phyloP scores from a whole-genome alignment of 2,113 vertebrate species.

The Vidua chalybeata region DNA sequence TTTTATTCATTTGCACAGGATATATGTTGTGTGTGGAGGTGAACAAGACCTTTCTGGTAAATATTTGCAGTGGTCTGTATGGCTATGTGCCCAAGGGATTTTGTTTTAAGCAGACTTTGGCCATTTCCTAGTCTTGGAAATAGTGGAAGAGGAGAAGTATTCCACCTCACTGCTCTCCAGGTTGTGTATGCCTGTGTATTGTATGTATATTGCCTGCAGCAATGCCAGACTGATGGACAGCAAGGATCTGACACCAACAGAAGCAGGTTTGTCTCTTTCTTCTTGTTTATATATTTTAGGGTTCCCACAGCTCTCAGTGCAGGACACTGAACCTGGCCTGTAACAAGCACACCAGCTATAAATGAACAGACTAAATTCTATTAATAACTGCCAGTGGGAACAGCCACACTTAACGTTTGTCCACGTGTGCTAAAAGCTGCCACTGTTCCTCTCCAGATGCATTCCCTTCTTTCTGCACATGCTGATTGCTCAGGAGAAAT shows the following conservation, averaged over 20 bases:
- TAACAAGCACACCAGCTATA: not conserved
- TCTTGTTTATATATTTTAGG: not conserved
- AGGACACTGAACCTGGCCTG: not conserved
- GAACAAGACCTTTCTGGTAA: not conserved
- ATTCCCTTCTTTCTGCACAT: not conserved
- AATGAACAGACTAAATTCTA: not conserved
- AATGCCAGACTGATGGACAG: not conserved
- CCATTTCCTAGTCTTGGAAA: not conserved
- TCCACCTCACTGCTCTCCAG: fast-evolving
- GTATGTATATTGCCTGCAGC: not conserved
- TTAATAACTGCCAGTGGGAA: not conserved
- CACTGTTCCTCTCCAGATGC: not conserved
- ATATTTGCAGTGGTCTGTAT: not conserved
- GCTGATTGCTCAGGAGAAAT: not conserved
- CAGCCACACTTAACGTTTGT: not conserved
- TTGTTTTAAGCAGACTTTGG: not conserved
- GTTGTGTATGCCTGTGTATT: not conserved
- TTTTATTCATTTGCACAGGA: not conserved
- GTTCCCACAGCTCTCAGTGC: not conserved
- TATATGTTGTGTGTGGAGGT: not conserved
- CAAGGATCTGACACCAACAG: not conserved
- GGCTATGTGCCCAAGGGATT: not conserved
- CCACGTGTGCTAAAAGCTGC: fast-evolving
- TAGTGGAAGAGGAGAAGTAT: not conserved
- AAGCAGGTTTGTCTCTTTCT: not conserved